Conservation (phyloP, 2,797 vertebrate genomes). For the Sebastes iracundus region DNA sequence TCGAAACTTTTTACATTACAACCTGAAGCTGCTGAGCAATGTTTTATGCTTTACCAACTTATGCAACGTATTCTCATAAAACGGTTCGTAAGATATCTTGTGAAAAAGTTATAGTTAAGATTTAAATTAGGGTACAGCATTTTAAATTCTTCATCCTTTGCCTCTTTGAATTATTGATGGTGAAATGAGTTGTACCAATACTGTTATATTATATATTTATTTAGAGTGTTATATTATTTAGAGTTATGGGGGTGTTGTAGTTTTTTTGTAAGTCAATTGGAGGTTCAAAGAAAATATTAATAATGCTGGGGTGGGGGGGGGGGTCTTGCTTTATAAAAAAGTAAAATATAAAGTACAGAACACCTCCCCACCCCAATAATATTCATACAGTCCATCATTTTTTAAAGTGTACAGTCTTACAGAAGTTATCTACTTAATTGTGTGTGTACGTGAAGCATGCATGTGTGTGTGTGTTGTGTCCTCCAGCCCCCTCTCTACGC, state of each 20-base stretch:
- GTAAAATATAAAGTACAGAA: no score
- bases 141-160: neutral
- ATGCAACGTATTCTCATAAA: no score
- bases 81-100: no score
- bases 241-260: neutral
- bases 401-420: neutral
- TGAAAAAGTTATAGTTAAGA: no score
- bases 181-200: neutral
- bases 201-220: neutral
- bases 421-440: neutral
- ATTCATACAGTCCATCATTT: no score
- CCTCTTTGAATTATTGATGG: neutral
- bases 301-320: neutral
- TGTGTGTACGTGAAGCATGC: neutral
- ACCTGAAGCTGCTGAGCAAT: no score
- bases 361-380: no score
- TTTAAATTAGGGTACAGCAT: no score
- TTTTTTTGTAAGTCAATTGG: neutral
- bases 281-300: neutral
- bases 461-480: constrained; percentile 16
- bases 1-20: no score
- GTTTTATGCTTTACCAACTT: no score
- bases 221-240: neutral
- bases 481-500: constrained; percentile 20
- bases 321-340: neutral